Evolutionary conservation across 2,888 invertebrate genomes (phyloP).

Genomic region (Tupiocoris notatus): DNA sequence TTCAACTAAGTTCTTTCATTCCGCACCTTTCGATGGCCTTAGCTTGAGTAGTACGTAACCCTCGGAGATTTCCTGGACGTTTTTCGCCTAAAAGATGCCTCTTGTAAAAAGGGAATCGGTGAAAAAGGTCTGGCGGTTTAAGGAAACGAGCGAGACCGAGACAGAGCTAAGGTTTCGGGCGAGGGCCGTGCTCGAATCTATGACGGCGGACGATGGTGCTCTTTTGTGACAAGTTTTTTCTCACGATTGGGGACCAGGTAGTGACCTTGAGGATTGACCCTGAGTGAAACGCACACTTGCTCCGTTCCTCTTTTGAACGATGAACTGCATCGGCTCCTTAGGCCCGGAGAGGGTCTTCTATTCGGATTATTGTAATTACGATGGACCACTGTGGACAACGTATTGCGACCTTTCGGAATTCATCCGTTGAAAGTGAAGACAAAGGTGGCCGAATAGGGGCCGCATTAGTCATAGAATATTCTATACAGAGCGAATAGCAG

Average conservation of each 20-base stretch:
- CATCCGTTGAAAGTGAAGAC: too few relatives aligned
- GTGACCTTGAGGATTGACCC: constrained; percentile 40
- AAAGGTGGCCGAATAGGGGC: too few relatives aligned
- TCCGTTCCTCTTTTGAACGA: constrained; percentile 5
- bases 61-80: constrained; percentile 11
- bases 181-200: neutral
- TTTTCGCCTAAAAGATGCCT: constrained; percentile 25
- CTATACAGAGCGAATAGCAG: too few relatives aligned
- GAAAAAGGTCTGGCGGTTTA: neutral
- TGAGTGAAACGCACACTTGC: constrained; percentile 31
- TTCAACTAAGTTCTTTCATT: constrained; percentile 2
- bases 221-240: constrained; percentile 43
- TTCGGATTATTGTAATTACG: constrained; percentile 25
- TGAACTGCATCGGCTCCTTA: neutral
- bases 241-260: constrained; percentile 51
- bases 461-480: too few relatives aligned
- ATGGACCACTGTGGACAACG: constrained; percentile 2
- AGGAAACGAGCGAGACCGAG: neutral
- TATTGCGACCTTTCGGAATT: neutral
- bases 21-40: constrained; percentile 8
- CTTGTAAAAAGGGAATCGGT: constrained; percentile 14
- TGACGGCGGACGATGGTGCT: constrained; percentile 13
- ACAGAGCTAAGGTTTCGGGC: neutral
- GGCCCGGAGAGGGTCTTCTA: constrained; percentile 2
- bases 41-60: neutral